A percentile compares a stretch with the other conserved stretches of the same genome.
phyloP scores from a whole-genome alignment of 2,113 vertebrate species.

The Choloepus hoffmanni region DNA sequence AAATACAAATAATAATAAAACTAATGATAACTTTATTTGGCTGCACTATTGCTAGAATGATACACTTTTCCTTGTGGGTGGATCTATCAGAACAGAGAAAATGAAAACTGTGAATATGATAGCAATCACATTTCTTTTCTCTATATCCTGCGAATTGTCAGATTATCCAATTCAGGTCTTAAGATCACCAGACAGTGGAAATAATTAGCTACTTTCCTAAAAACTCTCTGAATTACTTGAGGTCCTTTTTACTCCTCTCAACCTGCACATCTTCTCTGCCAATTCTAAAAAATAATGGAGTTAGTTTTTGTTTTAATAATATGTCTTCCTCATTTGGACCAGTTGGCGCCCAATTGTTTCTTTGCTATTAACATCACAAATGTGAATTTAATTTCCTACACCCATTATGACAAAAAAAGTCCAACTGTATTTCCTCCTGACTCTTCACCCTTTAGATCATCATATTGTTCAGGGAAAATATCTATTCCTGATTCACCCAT shows the following conservation, averaged over 20 bases:
- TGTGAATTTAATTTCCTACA: not conserved
- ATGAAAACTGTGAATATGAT: not conserved
- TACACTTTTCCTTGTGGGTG: not conserved
- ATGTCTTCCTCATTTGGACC: not conserved
- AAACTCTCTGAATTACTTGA: not conserved
- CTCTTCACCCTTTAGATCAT: not conserved
- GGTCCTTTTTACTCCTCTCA: not conserved
- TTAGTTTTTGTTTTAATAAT: not conserved
- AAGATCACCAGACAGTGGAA: not conserved
- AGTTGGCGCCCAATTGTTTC: not conserved
- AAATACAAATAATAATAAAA: too few species aligned
- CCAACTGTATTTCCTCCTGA: not conserved
- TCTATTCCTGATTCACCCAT: not conserved
- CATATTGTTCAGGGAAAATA: not conserved
- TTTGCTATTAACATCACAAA: not conserved
- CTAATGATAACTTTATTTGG: not conserved
- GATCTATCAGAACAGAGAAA: conserved; percentile 11
- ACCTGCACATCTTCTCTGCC: not conserved
- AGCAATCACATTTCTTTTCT: not conserved
- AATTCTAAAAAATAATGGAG: not conserved
- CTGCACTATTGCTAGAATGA: not conserved
- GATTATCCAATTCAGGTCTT: conserved; percentile 9
- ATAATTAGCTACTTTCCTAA: conserved; percentile 35
- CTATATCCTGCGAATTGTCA: not conserved
- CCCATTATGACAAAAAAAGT: not conserved